Percentiles rank a stretch among this genome's conserved stretches.
Evolutionary conservation across 1,140 invertebrate genomes (phyloP).

Genomic region (Nylanderia fulva): DNA sequence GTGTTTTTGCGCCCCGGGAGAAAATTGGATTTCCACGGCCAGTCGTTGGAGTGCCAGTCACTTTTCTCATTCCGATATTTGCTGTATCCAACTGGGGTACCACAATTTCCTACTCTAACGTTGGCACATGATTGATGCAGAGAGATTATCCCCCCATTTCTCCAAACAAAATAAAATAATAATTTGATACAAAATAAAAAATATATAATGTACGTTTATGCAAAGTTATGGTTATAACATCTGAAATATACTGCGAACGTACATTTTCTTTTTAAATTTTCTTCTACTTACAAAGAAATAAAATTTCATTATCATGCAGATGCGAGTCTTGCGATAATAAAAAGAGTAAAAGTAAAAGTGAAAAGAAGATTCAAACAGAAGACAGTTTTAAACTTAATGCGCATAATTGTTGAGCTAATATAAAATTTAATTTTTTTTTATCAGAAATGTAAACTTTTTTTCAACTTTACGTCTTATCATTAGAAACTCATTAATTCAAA

Average conservation of each 20-base stretch:
- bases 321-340: neutral
- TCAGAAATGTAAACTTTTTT: neutral
- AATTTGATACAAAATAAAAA: neutral
- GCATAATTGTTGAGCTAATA: neutral
- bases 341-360: too few species aligned
- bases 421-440: neutral
- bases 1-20: neutral
- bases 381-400: neutral
- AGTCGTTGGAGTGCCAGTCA: neutral
- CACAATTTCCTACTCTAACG: neutral
- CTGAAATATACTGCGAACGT: too few species aligned
- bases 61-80: conserved; percentile 23
- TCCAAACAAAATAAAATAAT: conserved; percentile 12
- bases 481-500: neutral
- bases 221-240: too few species aligned
- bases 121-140: neutral
- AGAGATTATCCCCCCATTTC: neutral
- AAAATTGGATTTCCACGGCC: conserved; percentile 31
- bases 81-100: neutral
- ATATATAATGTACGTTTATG: too few species aligned
- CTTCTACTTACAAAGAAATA: too few species aligned
- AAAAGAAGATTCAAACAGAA: neutral
- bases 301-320: neutral
- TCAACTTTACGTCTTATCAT: neutral
- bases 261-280: too few species aligned